Evolutionary conservation across 1,140 invertebrate species (phyloP).

Genomic region (Philotrypesis tridentata): DNA sequence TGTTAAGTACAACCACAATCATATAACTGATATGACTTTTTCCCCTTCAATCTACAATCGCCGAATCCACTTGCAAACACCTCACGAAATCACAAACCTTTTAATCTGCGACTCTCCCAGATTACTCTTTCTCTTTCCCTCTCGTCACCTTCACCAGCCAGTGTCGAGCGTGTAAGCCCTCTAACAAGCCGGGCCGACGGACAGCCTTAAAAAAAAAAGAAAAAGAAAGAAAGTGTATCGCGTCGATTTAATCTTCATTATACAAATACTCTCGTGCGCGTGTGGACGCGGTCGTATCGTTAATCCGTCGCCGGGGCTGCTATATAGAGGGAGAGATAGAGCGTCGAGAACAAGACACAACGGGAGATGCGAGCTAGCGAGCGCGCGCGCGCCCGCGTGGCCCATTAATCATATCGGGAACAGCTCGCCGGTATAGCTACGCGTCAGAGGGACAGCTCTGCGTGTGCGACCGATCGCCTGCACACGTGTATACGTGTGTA

Average conservation of each 20-base stretch:
- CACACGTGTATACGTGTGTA: not conserved
- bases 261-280: not conserved
- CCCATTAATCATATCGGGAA: conserved; percentile 37
- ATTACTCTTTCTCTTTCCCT: no score
- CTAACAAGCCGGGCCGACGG: not conserved
- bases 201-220: not conserved
- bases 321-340: not conserved
- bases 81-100: no score
- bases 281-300: not conserved
- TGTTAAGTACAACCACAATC: no score
- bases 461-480: not conserved
- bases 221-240: no score
- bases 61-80: no score
- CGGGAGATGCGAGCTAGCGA: not conserved
- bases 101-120: no score
- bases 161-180: no score
- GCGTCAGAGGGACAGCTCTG: not conserved
- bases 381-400: not conserved
- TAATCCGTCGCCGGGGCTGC: not conserved
- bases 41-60: no score
- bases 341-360: not conserved
- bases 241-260: not conserved
- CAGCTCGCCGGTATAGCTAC: not conserved
- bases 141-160: no score
- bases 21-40: no score